These are phyloP conservation scores for Triops longicaudatus DNA, from an alignment of 1,140 invertebrate species.

Conservation along the genomic window DNA sequence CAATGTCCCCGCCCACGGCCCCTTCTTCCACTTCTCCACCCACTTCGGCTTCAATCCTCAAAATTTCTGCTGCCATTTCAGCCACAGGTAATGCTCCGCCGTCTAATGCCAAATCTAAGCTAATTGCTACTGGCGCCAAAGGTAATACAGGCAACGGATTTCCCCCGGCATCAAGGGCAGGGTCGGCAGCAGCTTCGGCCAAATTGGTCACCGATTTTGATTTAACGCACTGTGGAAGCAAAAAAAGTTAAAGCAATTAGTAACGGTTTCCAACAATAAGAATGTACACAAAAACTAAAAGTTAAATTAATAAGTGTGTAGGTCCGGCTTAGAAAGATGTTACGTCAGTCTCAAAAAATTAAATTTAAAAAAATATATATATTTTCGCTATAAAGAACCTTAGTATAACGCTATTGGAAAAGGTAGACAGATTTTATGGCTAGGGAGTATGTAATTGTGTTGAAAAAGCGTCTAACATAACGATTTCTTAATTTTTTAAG, in stretches of 20 bases:
- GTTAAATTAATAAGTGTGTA: too few species aligned
- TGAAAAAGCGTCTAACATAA: too few species aligned
- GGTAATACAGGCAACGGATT: constrained; percentile 27
- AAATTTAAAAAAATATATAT: too few species aligned
- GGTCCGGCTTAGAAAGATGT: too few species aligned
- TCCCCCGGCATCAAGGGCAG: constrained; percentile 47
- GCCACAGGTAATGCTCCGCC: not conserved
- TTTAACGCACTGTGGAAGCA: constrained; percentile 68
- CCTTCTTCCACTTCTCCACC: constrained; percentile 24
- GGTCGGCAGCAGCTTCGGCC: constrained; percentile 83
- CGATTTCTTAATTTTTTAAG: too few species aligned
- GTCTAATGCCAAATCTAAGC: not conserved
- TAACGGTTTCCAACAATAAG: not conserved
- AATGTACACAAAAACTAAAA: not conserved
- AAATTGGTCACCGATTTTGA: constrained; percentile 90
- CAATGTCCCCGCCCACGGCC: constrained; percentile 22
- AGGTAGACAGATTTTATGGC: too few species aligned
- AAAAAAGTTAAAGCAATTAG: constrained; percentile 21
- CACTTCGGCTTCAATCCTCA: constrained; percentile 10
- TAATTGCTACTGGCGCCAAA: constrained; percentile 20
- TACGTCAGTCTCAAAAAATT: too few species aligned
- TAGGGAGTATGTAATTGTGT: too few species aligned
- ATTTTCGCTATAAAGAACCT: too few species aligned
- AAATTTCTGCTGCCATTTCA: constrained; percentile 20
- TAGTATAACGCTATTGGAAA: too few species aligned